Conservation (phyloP, 2,888 invertebrate species). For the Spilarctia lutea region DNA sequence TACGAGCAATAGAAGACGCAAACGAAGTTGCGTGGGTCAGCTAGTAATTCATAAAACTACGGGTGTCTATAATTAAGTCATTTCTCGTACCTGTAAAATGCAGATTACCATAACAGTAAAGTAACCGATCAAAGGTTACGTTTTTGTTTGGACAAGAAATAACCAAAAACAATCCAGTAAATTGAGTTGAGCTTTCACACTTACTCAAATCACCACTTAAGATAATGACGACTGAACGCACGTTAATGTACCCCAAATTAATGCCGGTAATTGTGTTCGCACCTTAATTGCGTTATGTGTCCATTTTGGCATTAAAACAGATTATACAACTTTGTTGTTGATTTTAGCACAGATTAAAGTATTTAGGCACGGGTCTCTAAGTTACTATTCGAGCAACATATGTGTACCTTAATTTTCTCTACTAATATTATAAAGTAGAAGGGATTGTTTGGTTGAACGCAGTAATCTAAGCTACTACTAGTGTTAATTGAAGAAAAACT, state of each 20-base stretch:
- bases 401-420: not conserved
- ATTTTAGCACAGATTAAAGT: constrained; percentile 38
- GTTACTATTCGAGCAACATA: constrained; percentile 30
- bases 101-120: not conserved
- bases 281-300: constrained; percentile 47
- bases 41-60: not conserved
- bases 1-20: no score
- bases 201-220: constrained; percentile 44
- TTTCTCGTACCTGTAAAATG: not conserved
- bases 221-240: constrained; percentile 41
- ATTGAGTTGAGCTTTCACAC: constrained; percentile 25
- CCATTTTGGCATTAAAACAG: constrained; percentile 41
- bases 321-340: constrained; percentile 32
- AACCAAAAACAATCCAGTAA: constrained; percentile 3
- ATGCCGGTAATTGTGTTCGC: constrained; percentile 52
- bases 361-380: constrained; percentile 31
- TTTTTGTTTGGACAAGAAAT: not conserved
- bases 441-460: no score
- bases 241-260: constrained; percentile 47
- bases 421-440: no score
- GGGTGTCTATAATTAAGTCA: not conserved
- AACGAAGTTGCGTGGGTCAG: no score
- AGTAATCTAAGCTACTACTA: no score
- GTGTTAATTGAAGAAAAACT: no score
- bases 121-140: not conserved